A percentile compares a stretch with the other conserved stretches of the same genome.
phyloP scores from a whole-genome alignment of 2,797 vertebrate species.

The Anguilla marmorata region DNA sequence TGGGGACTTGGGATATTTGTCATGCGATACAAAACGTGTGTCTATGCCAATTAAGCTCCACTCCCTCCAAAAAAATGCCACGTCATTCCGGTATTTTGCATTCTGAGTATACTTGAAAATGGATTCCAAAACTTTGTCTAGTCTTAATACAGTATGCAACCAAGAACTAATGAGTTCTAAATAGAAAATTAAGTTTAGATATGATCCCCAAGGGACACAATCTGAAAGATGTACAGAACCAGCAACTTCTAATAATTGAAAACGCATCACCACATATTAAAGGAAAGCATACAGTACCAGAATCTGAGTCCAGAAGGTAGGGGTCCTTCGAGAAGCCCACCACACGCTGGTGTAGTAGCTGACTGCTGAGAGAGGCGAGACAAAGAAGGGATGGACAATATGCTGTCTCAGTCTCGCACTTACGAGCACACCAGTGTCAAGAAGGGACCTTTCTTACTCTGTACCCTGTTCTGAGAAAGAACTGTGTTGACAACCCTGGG shows the following conservation, averaged over 20 bases:
- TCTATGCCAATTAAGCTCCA: background rate
- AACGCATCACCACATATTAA: background rate
- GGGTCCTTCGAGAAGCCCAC: constrained; percentile 70
- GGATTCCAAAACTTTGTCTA: background rate
- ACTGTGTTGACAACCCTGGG: background rate
- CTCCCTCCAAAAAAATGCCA: background rate
- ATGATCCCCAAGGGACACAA: background rate
- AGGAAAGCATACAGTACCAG: constrained; percentile 57
- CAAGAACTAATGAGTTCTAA: background rate
- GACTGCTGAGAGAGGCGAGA: constrained; percentile 52
- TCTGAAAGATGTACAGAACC: background rate
- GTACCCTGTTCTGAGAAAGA: background rate
- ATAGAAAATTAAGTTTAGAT: background rate
- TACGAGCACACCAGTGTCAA: constrained; percentile 9
- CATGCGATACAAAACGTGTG: background rate
- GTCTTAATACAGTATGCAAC: background rate
- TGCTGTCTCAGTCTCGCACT: background rate
- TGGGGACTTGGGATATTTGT: too few relatives aligned
- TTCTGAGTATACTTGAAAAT: background rate
- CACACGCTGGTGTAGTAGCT: constrained; percentile 64
- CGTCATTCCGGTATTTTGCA: background rate
- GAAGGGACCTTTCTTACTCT: background rate
- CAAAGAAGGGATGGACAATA: background rate
- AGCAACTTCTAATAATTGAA: background rate
- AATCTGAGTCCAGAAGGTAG: constrained; percentile 54